Conservation (phyloP, 2,113 vertebrate genomes). For the Xenopus borealis region DNA sequence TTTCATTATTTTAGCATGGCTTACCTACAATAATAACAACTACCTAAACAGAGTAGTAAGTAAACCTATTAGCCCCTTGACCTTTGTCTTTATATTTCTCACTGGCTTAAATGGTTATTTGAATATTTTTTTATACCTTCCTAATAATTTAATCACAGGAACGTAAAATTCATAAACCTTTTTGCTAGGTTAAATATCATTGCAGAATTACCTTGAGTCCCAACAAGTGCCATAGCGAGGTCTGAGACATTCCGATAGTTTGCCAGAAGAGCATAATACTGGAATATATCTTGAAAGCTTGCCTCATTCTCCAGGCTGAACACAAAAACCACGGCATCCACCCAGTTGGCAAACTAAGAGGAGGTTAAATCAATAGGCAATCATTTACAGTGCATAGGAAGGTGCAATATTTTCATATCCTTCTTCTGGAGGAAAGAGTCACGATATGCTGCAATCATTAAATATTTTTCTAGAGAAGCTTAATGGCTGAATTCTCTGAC, state of each 20-base stretch:
- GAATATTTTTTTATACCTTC: no score
- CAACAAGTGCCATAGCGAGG: constrained; percentile 84
- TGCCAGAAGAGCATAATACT: constrained; percentile 73
- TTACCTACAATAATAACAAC: no score
- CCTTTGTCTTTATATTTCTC: no score
- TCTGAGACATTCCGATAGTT: constrained; percentile 69
- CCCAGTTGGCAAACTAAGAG: constrained; percentile 87
- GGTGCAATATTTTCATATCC: neutral
- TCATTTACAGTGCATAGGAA: constrained; percentile 19
- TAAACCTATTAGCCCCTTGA: no score
- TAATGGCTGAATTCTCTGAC: neutral
- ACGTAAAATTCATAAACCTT: no score
- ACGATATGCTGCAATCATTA: neutral
- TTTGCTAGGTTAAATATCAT: no score
- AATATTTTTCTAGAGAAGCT: neutral
- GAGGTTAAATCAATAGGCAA: constrained; percentile 45
- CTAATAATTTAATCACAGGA: no score
- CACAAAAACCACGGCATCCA: constrained; percentile 88
- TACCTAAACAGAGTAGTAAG: no score
- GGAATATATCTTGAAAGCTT: constrained; percentile 87
- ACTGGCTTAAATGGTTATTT: no score
- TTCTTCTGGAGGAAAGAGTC: neutral
- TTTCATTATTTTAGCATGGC: no score
- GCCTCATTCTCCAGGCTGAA: constrained; percentile 94
- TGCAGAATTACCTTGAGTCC: constrained; percentile 82